phyloP scores from a whole-genome alignment of 92 coral and sea anemone species.

The Porites evermanni region DNA sequence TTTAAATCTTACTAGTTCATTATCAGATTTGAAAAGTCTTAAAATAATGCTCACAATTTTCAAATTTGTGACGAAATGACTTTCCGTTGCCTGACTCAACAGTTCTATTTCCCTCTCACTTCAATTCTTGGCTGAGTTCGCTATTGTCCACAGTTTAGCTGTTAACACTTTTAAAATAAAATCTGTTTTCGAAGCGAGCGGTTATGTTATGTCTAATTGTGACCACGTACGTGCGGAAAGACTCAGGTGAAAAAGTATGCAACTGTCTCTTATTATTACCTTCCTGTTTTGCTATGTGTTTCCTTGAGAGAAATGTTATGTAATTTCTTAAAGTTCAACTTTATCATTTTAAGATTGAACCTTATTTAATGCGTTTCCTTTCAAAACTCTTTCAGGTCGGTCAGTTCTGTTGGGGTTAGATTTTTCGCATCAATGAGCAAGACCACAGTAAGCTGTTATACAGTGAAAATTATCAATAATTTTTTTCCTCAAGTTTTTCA shows the following conservation, averaged over 20 bases:
- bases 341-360: background rate
- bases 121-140: too few relatives aligned
- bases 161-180: too few relatives aligned
- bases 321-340: background rate
- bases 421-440: slow-evolving; percentile 30
- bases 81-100: too few relatives aligned
- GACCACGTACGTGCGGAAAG: too few relatives aligned
- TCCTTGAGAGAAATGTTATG: background rate
- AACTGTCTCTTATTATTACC: background rate
- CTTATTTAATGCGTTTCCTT: too few relatives aligned
- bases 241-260: too few relatives aligned
- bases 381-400: background rate
- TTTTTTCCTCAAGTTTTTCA: background rate
- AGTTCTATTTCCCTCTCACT: too few relatives aligned
- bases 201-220: too few relatives aligned
- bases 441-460: background rate
- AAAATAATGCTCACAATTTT: background rate
- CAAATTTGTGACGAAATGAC: background rate
- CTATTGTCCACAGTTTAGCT: too few relatives aligned
- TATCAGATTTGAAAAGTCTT: background rate
- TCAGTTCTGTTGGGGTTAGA: background rate
- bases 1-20: too few relatives aligned
- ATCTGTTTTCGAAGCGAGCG: too few relatives aligned
- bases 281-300: background rate
- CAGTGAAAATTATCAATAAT: background rate